A percentile compares a stretch with the other conserved stretches of the same genome.
phyloP scores from a whole-genome alignment of 2,113 vertebrate genomes.

The Brachypodius melanocephalos region DNA sequence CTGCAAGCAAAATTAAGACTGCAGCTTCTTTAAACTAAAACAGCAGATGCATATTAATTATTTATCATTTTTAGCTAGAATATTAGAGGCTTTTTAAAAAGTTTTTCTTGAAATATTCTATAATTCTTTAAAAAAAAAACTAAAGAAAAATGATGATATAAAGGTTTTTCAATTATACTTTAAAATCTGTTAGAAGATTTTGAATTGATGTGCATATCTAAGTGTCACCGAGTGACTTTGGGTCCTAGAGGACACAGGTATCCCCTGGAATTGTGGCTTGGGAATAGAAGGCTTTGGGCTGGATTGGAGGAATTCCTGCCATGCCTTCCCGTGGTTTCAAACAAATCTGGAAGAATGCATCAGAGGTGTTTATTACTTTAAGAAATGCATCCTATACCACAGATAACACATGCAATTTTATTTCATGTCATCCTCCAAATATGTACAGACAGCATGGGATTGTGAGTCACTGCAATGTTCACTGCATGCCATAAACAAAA shows the following conservation, averaged over 20 bases:
- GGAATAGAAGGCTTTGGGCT: neutral
- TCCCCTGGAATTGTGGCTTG: neutral
- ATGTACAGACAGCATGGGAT: neutral
- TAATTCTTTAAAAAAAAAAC: neutral
- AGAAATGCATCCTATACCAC: neutral
- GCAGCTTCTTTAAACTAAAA: neutral
- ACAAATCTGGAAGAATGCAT: neutral
- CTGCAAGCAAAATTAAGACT: neutral
- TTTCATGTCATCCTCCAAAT: neutral
- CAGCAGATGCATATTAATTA: neutral
- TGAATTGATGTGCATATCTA: neutral
- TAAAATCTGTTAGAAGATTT: neutral
- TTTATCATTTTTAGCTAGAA: neutral
- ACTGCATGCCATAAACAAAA: conserved; percentile 32
- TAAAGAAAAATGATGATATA: neutral
- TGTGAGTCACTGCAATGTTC: conserved; percentile 12
- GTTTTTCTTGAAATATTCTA: neutral
- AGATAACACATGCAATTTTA: neutral
- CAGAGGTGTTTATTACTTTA: neutral
- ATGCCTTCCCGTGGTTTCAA: neutral
- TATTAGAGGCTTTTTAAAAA: neutral
- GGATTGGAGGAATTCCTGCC: neutral
- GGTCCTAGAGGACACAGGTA: neutral
- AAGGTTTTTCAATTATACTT: neutral
- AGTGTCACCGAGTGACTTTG: neutral